Conservation (phyloP, 2,888 invertebrate species). For the Drosophila anomalipes region DNA sequence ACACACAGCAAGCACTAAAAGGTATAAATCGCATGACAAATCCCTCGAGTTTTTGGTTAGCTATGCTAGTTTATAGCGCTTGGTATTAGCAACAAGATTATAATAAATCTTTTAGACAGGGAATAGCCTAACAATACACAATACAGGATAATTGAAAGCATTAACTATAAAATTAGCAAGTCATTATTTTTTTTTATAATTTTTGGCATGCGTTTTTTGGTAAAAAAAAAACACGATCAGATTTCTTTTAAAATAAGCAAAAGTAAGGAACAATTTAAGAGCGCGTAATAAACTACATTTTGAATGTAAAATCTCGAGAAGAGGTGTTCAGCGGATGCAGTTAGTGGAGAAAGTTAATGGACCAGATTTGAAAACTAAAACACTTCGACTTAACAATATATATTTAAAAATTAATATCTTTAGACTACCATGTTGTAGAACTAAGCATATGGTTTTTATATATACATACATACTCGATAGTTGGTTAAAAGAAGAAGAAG, state of each 20-base stretch:
- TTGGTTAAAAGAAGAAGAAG: not conserved
- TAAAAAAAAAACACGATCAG: not conserved
- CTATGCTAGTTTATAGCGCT: constrained; percentile 3
- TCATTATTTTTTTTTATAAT: not conserved
- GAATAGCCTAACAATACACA: not conserved
- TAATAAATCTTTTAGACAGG: not conserved
- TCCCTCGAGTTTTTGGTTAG: constrained; percentile 9
- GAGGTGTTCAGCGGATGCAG: not conserved
- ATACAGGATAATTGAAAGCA: not conserved
- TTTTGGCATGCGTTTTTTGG: not conserved
- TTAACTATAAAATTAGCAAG: not conserved
- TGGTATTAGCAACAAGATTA: not conserved
- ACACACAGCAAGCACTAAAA: constrained; percentile 28
- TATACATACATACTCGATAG: not conserved
- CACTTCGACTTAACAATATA: not conserved
- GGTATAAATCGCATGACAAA: constrained; percentile 31
- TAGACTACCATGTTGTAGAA: not conserved
- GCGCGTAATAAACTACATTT: not conserved
- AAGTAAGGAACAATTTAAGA: not conserved
- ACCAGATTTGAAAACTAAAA: not conserved
- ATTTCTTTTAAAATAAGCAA: not conserved
- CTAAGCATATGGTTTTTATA: not conserved
- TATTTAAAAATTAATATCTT: not conserved
- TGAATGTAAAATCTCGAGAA: not conserved
- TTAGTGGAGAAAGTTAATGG: not conserved